A percentile compares a stretch with the other conserved stretches of the same genome.
Conservation (phyloP, 1,140 invertebrate genomes). For the Laodelphax striatellus region DNA sequence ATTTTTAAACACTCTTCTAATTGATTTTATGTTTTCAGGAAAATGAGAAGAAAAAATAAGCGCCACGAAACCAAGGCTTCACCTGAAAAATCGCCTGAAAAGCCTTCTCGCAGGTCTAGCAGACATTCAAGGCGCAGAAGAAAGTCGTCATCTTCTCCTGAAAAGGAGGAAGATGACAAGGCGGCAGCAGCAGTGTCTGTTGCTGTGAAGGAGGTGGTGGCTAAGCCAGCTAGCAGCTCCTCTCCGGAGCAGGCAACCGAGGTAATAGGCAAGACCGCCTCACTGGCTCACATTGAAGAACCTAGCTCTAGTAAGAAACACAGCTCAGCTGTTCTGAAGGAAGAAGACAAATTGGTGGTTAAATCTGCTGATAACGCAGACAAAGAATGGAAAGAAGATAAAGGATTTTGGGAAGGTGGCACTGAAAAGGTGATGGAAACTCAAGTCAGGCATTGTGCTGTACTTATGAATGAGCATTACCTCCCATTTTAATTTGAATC, state of each 20-base stretch:
- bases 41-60: neutral
- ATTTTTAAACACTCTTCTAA: no score
- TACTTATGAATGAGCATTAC: no score
- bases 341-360: neutral
- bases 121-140: neutral
- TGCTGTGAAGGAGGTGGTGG: neutral
- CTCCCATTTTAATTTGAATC: no score
- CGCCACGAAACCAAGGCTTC: neutral
- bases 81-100: neutral
- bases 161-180: neutral
- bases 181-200: neutral
- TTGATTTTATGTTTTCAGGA: neutral
- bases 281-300: no score
- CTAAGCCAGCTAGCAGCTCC: neutral
- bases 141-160: neutral
- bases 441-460: no score
- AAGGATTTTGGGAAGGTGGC: no score
- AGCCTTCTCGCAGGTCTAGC: neutral
- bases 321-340: neutral
- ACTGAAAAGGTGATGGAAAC: neutral
- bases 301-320: no score
- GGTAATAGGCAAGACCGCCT: neutral
- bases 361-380: neutral
- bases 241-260: neutral
- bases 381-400: neutral